Conservation (phyloP, 2,113 vertebrate genomes). For the Morone chrysops region DNA sequence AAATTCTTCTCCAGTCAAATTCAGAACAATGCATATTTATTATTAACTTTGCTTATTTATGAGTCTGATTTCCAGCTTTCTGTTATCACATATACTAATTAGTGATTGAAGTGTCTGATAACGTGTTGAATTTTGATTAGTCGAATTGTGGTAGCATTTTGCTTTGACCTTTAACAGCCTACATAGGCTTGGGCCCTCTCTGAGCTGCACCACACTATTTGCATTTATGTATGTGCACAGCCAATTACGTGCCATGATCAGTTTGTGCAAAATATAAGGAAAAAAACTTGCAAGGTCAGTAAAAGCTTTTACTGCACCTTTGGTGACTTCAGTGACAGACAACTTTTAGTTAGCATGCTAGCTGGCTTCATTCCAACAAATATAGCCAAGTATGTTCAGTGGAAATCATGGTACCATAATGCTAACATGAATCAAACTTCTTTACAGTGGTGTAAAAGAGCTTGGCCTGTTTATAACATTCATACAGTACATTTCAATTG, state of each 20-base stretch:
- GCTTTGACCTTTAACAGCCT: conserved; percentile 41
- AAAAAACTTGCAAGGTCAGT: background rate
- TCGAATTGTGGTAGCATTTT: conserved; percentile 18
- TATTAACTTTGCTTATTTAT: background rate
- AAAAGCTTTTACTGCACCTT: background rate
- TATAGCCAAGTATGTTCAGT: background rate
- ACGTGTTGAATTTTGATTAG: conserved; percentile 32
- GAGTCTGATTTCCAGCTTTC: background rate
- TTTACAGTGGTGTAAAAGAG: background rate
- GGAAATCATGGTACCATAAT: background rate
- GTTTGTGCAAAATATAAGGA: conserved; percentile 1
- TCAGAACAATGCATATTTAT: background rate
- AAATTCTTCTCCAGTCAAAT: background rate
- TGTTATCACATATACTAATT: conserved; percentile 7
- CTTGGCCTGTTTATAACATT: background rate
- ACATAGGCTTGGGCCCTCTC: conserved; percentile 8
- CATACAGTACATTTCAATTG: background rate
- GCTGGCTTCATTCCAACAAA: background rate
- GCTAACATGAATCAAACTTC: background rate
- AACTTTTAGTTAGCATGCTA: no score
- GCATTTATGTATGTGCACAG: background rate
- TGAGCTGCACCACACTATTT: background rate
- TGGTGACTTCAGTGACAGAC: background rate
- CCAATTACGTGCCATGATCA: conserved; percentile 2
- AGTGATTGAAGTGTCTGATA: conserved; percentile 19